Evolutionary conservation across 30 jellyfish, hydroid and myxozoan species (phyloP).

Genomic region (Turritopsis dohrnii): DNA sequence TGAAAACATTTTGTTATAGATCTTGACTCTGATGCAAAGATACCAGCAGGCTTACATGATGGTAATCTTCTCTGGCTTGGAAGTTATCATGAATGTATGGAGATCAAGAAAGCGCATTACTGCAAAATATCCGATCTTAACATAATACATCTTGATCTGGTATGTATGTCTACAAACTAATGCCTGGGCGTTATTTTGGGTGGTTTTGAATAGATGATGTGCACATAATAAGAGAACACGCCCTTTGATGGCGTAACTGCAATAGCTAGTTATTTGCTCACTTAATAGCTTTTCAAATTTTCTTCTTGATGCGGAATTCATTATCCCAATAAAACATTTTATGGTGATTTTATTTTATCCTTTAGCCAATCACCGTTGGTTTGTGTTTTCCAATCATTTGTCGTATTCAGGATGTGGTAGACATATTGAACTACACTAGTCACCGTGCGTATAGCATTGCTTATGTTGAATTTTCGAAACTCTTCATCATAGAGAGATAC

Average conservation of each 20-base stretch:
- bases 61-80: conserved; percentile 28
- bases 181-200: too few species aligned
- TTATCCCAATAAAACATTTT: background rate
- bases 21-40: conserved; percentile 20
- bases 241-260: too few species aligned
- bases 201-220: too few species aligned
- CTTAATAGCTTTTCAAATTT: too few species aligned
- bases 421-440: background rate
- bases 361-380: background rate
- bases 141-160: background rate
- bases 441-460: background rate
- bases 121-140: conserved; percentile 1
- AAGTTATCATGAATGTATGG: conserved; percentile 21
- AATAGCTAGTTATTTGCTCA: too few species aligned
- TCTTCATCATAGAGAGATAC: too few species aligned
- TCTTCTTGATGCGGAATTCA: too few species aligned
- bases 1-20: conserved; percentile 8
- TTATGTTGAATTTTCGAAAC: too few species aligned
- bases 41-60: conserved; percentile 15
- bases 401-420: background rate
- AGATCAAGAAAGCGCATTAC: conserved; percentile 2
- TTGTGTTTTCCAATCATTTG: background rate
- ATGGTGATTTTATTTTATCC: background rate
- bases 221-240: too few species aligned
- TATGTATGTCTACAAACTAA: background rate